Base-by-base conservation (phyloP, 2,113 vertebrate genomes). In the Poeciliopsis turrubarensis region DNA sequence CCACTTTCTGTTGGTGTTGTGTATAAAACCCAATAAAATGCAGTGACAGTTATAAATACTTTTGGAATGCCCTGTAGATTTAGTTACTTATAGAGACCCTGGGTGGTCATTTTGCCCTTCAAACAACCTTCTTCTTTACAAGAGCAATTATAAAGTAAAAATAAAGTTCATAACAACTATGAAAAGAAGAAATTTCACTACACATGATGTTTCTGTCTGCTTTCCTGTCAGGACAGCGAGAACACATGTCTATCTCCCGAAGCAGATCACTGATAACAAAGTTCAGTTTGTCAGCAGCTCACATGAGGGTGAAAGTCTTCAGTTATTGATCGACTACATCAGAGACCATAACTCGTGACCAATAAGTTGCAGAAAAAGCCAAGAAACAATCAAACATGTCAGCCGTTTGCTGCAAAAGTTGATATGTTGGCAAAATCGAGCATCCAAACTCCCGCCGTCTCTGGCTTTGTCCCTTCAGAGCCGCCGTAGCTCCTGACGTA, bases 221-320 rank as follows among this genome's bases (percentile, higher is more conserved):
- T 10, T 37, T 6, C 14, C 11, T 27, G 25, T 11, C 51, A n/a
- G 31, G n/a, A 22, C 22, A 10, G 9, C 0, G 11, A 19, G 5
- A 26, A 65, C 64, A 37, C 22, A 5, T 44, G 44, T 44, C 4
- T 26, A 1, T 29, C 5, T 29, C 27, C 13, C 13, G 10, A 17
- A 67, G 65, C 17, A 25, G 26, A 37, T 67, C 37, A 67, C 29
- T 8, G 22, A n/a, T 29, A 3, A 27, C 37, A 67, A 67, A 44
- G 37, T 44, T 34, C 41, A 39, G n/a, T 67, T 27, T 26, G 41
- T 44, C 65, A 67, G 37, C 65, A 67, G 26, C 65, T 67, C 34
- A 26, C 26, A 41, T 3, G 22, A 44, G 44, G 65, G 26, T 44
- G 65, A 67, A 67, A 67, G 65, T 67, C 65, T 67, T 27, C n/a